These are phyloP conservation scores for Valencia hispanica DNA, from an alignment of 2,797 vertebrate species.

Conservation along the genomic window DNA sequence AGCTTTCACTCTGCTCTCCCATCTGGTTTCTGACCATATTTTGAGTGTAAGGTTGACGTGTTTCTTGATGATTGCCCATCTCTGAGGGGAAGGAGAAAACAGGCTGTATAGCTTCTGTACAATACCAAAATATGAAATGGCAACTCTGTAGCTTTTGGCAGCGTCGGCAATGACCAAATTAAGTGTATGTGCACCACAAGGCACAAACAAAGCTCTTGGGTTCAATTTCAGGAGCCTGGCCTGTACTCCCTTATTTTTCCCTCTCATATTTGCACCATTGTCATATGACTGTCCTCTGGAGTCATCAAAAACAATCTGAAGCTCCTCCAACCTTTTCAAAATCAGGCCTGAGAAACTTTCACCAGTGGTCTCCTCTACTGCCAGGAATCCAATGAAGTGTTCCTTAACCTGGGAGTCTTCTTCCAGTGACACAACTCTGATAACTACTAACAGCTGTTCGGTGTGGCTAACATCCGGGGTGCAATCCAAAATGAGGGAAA, in stretches of 20 bases:
- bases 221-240: too few relatives aligned
- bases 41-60: not conserved
- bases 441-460: conserved; percentile 27
- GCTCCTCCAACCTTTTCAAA: too few relatives aligned
- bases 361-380: not conserved
- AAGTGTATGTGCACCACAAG: not conserved
- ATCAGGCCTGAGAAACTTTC: not conserved
- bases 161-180: not conserved
- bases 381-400: not conserved
- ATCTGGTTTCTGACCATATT: not conserved
- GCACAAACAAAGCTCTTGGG: not conserved
- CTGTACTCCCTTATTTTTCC: too few relatives aligned
- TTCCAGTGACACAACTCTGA: conserved; percentile 23
- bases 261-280: too few relatives aligned
- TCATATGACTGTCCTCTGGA: too few relatives aligned
- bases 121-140: too few relatives aligned
- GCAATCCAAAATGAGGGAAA: conserved; percentile 20
- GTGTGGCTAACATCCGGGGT: conserved; percentile 16
- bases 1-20: not conserved
- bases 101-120: too few relatives aligned
- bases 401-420: conserved; percentile 13
- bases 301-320: too few relatives aligned
- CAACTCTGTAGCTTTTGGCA: not conserved
- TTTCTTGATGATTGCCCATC: not conserved
- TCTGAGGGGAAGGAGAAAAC: not conserved